These are phyloP conservation scores for Catostylus mosaicus DNA, from an alignment of 30 jellyfish, hydroid and myxozoan species.

Conservation along the genomic window DNA sequence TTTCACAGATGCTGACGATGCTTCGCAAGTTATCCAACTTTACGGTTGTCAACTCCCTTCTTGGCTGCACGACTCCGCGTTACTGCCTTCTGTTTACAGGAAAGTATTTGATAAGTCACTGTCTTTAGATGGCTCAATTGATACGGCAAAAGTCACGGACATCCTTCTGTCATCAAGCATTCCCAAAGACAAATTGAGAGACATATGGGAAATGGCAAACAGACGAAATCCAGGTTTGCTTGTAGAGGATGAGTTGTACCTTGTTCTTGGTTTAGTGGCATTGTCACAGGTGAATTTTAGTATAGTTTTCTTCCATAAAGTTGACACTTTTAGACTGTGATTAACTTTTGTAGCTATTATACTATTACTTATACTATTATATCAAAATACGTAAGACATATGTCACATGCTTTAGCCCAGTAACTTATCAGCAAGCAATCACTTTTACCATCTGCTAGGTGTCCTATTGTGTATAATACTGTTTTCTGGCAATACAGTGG, in stretches of 20 bases:
- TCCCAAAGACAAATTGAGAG: constrained; percentile 56
- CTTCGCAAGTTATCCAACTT: neutral
- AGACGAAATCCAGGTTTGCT: constrained; percentile 61
- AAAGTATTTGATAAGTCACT: constrained; percentile 49
- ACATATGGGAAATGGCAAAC: constrained; percentile 74
- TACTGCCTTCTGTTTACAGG: constrained; percentile 65
- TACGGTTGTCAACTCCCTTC: constrained; percentile 69
- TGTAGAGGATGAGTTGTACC: constrained; percentile 68
- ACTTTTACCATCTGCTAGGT: no score
- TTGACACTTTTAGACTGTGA: no score
- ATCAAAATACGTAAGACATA: no score
- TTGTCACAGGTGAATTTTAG: constrained; percentile 62
- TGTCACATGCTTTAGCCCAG: no score
- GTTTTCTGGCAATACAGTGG: no score
- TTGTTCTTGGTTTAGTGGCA: constrained; percentile 70
- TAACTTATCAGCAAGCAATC: no score
- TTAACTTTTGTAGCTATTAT: no score
- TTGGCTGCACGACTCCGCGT: constrained; percentile 35
- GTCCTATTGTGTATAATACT: no score
- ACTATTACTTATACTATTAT: no score
- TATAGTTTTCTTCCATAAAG: neutral
- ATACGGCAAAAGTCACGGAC: constrained; percentile 45
- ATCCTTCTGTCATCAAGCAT: constrained; percentile 51
- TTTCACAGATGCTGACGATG: constrained; percentile 3
- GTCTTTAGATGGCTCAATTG: constrained; percentile 52